These are phyloP conservation scores for Muschampia plurimacula DNA, from an alignment of 2,888 invertebrate genomes.

Conservation along the genomic window DNA sequence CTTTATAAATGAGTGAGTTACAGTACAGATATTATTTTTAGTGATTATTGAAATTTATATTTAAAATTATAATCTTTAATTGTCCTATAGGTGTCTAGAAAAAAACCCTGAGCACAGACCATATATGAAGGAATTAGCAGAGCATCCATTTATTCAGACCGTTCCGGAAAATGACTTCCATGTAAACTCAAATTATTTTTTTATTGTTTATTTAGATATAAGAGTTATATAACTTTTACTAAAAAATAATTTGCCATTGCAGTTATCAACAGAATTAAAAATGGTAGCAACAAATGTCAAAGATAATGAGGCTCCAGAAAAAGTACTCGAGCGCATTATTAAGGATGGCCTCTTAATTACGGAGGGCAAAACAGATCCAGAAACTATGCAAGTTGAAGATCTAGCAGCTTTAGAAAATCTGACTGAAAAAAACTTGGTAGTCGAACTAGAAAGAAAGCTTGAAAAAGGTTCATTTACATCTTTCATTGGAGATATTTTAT, in stretches of 20 bases:
- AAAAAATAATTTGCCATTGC: conserved; percentile 45
- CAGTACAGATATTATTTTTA: background rate
- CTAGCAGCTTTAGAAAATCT: conserved; percentile 91
- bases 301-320: conserved; percentile 89
- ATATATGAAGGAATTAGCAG: conserved; percentile 91
- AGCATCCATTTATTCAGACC: conserved; percentile 93
- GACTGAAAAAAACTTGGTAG: conserved; percentile 89
- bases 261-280: conserved; percentile 91
- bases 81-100: conserved; percentile 94
- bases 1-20: conserved; percentile 92
- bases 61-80: conserved; percentile 67
- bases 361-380: conserved; percentile 85
- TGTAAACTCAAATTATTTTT: conserved; percentile 72
- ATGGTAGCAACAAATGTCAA: conserved; percentile 80
- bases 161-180: conserved; percentile 93
- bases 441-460: conserved; percentile 89
- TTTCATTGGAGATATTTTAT: conserved; percentile 92
- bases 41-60: background rate
- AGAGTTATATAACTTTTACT: background rate
- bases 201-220: background rate
- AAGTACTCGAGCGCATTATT: conserved; percentile 79
- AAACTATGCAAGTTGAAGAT: conserved; percentile 93
- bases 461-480: conserved; percentile 89
- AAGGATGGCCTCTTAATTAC: conserved; percentile 77
- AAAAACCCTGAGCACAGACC: conserved; percentile 95